Percentiles rank a stretch among this genome's conserved stretches.
Evolutionary conservation across 2,888 invertebrate genomes (phyloP).

Genomic region (Epinotia brunnichana): DNA sequence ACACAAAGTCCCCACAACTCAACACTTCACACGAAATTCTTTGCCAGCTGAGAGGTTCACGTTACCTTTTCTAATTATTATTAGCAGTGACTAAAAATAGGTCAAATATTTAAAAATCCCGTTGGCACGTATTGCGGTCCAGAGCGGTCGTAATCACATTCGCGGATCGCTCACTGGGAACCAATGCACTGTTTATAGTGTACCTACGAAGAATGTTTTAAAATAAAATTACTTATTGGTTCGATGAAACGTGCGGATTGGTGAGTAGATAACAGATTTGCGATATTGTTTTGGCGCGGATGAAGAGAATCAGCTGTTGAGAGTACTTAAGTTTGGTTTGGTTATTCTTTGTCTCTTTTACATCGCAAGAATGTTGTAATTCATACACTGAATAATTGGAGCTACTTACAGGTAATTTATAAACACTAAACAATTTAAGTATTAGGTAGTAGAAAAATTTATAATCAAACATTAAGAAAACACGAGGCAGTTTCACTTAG

Average conservation of each 20-base stretch:
- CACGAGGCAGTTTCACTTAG: too few species aligned
- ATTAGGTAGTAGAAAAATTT: too few species aligned
- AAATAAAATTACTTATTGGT: slow-evolving; percentile 30
- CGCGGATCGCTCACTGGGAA: slow-evolving; percentile 56
- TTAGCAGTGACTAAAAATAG: slow-evolving; percentile 81
- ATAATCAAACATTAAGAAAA: too few species aligned
- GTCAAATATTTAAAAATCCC: slow-evolving; percentile 80
- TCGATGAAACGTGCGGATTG: slow-evolving; percentile 32
- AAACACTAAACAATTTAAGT: too few species aligned
- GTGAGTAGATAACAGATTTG: slow-evolving; percentile 27
- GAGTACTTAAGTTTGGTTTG: slow-evolving; percentile 13
- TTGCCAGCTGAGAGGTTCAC: slow-evolving; percentile 76
- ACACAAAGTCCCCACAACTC: slow-evolving; percentile 52
- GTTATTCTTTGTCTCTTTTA: slow-evolving; percentile 22
- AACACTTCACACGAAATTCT: slow-evolving; percentile 58
- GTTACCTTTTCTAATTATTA: slow-evolving; percentile 82
- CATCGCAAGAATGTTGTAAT: not conserved
- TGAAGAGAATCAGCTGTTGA: slow-evolving; percentile 35
- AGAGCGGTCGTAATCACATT: slow-evolving; percentile 70
- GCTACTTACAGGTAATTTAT: too few species aligned
- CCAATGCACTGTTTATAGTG: slow-evolving; percentile 49
- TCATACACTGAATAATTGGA: not conserved
- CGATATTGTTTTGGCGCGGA: slow-evolving; percentile 23
- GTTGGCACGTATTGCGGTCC: slow-evolving; percentile 73
- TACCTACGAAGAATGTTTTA: slow-evolving; percentile 32